Base-by-base conservation (phyloP, 64 coral and sea anemone genomes). In the Anthopleura sola region DNA sequence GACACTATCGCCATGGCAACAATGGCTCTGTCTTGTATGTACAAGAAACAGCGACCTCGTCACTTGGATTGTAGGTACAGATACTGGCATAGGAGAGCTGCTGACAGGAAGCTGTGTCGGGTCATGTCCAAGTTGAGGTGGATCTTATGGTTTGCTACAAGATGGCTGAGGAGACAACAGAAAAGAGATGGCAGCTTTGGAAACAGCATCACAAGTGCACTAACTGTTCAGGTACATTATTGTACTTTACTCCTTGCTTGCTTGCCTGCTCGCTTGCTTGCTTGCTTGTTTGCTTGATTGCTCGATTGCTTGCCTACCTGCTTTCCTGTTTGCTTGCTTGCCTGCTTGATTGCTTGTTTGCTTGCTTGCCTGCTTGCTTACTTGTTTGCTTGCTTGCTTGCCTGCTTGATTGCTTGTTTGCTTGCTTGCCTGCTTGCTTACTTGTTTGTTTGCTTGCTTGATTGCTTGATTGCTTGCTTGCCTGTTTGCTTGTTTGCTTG, bases 161-260 rank as follows among this genome's bases (percentile, higher is more conserved):
- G 37, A 44, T 38, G 37, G 76, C 44, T 79, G 18, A 79, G 44
- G 24, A 79, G 76, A 79, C 36, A 15, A 23, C 76, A 79, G 38
- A 48, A 79, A 12, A 79, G 38, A 11, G 37, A 79, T 79, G 76
- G 76, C 44, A 79, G 76, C 36, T 79, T 79, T 79, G 76, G 76
- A 7, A 79, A 79, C 38, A 79, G 76, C 19, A 79, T 79, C 10
- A 79, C 76, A 13, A 79, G 36, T 23, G 76, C 76, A 79, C 31
- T 79, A 16, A 33, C 31, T 79, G 36, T 33, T 44, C 76, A 79
- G 76, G 76, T 79, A 79, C 39, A 40, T 13, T 31, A 16, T 15
- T 77, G 2, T 77, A 20, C 8, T 77, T 37, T 31, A 20, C 16
- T 77, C 33, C 12, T 77, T 77, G 6, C 31, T 74, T 12, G 8